A percentile compares a stretch with the other conserved stretches of the same genome.
Evolutionary conservation across 2,113 vertebrate species (phyloP).

Genomic region (Lophura nycthemera): DNA sequence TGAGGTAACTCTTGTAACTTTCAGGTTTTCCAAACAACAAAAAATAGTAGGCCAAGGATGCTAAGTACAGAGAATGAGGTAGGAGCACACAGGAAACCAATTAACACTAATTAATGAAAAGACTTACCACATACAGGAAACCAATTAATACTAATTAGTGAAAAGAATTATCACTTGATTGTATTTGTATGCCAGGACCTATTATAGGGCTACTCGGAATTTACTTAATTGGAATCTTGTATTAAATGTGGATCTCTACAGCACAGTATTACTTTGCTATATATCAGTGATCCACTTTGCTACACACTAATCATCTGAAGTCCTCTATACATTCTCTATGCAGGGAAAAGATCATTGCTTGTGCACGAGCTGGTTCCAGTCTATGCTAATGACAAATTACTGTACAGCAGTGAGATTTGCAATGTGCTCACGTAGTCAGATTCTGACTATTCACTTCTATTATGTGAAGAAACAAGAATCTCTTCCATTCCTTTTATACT

Average conservation of each 20-base stretch:
- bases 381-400: not conserved
- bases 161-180: not conserved
- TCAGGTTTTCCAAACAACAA: not conserved
- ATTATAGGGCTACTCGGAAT: not conserved
- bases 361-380: not conserved
- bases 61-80: not conserved
- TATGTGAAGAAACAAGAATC: not conserved
- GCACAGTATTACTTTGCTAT: not conserved
- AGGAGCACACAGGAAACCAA: not conserved
- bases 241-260: not conserved
- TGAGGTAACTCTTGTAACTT: not conserved
- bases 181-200: not conserved
- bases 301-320: not conserved
- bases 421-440: not conserved
- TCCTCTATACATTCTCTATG: not conserved
- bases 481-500: not conserved
- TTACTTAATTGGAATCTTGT: not conserved
- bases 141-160: not conserved
- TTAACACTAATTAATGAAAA: not conserved
- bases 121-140: not conserved
- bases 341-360: not conserved
- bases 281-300: not conserved
- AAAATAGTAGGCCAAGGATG: not conserved
- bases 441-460: not conserved
- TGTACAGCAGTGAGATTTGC: accelerated